These are phyloP conservation scores for Opisthocomus hoazin DNA, from an alignment of 2,113 vertebrate species.

Conservation along the genomic window DNA sequence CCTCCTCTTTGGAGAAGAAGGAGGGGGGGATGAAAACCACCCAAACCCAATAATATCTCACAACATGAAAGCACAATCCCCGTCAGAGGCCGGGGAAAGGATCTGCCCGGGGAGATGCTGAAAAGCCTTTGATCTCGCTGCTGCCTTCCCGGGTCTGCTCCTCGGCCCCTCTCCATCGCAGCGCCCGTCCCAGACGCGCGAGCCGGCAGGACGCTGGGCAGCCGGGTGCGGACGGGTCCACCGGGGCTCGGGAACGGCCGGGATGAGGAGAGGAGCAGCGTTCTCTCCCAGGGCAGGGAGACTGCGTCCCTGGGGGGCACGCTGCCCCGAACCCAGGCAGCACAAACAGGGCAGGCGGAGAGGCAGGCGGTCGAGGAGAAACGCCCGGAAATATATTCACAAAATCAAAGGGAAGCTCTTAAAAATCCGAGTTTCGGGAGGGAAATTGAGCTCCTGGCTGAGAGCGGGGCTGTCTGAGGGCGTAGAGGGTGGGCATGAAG, in stretches of 20 bases:
- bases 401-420: background rate
- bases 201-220: too few relatives aligned
- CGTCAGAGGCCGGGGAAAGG: background rate
- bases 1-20: background rate
- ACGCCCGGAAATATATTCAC: background rate
- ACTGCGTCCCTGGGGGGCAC: too few relatives aligned
- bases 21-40: background rate
- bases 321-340: background rate
- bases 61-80: background rate
- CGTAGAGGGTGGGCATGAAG: background rate
- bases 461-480: background rate
- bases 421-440: background rate
- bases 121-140: background rate
- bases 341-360: background rate
- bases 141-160: background rate
- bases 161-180: too few relatives aligned
- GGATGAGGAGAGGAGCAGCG: too few relatives aligned
- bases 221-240: too few relatives aligned
- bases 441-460: background rate
- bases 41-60: background rate
- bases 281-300: too few relatives aligned
- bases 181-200: too few relatives aligned
- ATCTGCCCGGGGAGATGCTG: accelerated
- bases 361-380: too few relatives aligned
- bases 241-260: too few relatives aligned